Percentiles rank a stretch among this genome's conserved stretches.
Evolutionary conservation across 2,888 invertebrate species (phyloP).

Genomic region (Drosophila prolongata): DNA sequence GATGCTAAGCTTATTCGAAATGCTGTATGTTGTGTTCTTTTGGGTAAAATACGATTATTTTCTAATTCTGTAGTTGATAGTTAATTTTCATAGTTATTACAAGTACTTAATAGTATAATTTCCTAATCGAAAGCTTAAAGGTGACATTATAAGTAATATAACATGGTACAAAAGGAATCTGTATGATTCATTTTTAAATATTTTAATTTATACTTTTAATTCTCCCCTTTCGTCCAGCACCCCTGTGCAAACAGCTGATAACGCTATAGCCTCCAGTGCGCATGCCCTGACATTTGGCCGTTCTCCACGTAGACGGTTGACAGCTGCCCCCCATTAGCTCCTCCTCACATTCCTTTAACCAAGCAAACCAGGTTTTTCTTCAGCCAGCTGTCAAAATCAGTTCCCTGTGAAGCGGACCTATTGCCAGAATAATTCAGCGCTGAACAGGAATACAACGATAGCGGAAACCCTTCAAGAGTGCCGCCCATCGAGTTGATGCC

Average conservation of each 20-base stretch:
- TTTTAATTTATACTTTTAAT: no score
- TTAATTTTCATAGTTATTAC: no score
- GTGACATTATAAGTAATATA: no score
- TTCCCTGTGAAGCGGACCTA: background rate
- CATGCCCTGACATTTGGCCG: slow-evolving; percentile 56
- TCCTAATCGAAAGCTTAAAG: no score
- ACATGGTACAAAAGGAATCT: no score
- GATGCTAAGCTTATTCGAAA: slow-evolving; percentile 25
- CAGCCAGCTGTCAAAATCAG: slow-evolving; percentile 15
- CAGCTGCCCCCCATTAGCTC: slow-evolving; percentile 34
- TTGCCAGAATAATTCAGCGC: background rate
- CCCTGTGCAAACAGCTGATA: slow-evolving; percentile 53
- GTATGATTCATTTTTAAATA: no score
- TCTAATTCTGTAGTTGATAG: no score
- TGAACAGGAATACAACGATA: slow-evolving; percentile 10
- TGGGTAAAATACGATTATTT: background rate
- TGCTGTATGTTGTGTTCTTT: no score
- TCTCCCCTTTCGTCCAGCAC: slow-evolving; percentile 15
- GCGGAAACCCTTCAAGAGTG: slow-evolving; percentile 40
- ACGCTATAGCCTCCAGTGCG: slow-evolving; percentile 42
- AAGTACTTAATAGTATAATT: no score
- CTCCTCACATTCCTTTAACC: background rate
- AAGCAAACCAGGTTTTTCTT: slow-evolving; percentile 23
- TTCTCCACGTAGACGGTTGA: slow-evolving; percentile 66
- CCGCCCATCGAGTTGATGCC: slow-evolving; percentile 25